Base-by-base conservation (phyloP, 2,113 vertebrate genomes). In the Heterotilapia buettikoferi region DNA sequence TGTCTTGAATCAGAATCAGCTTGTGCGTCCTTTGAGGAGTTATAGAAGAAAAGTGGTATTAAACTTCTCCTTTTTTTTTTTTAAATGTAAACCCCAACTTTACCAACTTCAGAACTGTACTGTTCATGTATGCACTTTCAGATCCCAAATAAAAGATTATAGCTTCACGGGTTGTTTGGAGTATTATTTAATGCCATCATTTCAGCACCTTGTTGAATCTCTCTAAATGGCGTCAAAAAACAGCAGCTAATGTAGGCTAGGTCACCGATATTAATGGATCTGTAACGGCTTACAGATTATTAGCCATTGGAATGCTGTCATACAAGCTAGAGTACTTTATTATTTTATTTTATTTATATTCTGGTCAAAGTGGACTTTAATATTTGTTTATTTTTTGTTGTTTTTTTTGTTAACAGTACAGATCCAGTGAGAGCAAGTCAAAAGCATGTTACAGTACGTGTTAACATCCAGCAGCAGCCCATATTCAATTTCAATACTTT, bases 111-210 rank as follows among this genome's bases (percentile, higher is more conserved):
- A 89, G 85, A 84, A 83, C 86, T 88, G 71, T 76, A 87, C 52
- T 93, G 89, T 94, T 93, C 56, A 66, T 91, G 92, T 94, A 88
- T 89, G 90, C 91, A 94, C 94, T 92, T 94, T 94, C 53, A 92
- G 21, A 92, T 87, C 84, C 89, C 47, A 86, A 95, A 95, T 94
- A 95, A 94, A 95, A 93, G 43, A 89, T 53, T 82, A 89, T 84
- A 56, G 19, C 81, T 84, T 24, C 76, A 86, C 26, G 2, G 76
- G 16, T 61, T 50, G 53, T 54, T 89, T 1, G 45, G 53, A 78
- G 54, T 89, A 9, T 88, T 45, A 47, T 87, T 92, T 85, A 2
- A 56, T 78, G 29, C 82, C 2, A 80, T 2, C 12, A 76, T 78
- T 78, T 78, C 71, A 56, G 43, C 13, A 26, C 0, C 9, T 18